A percentile compares a stretch with the other conserved stretches of the same genome.
These are phyloP conservation scores for Cataglyphis livida DNA, from an alignment of 2,888 invertebrate species.

Conservation along the genomic window DNA sequence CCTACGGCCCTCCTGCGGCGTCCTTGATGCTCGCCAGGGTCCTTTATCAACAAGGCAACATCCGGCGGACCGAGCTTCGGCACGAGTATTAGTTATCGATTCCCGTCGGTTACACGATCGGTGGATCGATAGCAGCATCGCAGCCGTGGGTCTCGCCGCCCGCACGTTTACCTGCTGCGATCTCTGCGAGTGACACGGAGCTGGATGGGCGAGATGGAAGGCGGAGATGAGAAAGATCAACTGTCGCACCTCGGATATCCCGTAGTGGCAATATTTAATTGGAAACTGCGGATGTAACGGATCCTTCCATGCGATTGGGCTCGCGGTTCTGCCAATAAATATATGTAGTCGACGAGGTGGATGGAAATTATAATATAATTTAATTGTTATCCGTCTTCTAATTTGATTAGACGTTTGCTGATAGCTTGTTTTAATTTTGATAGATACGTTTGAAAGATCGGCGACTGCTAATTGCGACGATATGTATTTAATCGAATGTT, in stretches of 20 bases:
- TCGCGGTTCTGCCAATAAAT: constrained; percentile 14
- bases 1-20: constrained; percentile 58
- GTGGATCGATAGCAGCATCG: constrained; percentile 38
- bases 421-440: neutral
- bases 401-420: neutral
- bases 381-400: neutral
- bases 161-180: constrained; percentile 43
- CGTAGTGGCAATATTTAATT: constrained; percentile 49
- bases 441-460: neutral
- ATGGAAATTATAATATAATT: constrained; percentile 7
- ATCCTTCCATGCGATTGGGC: neutral
- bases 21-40: constrained; percentile 65
- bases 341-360: neutral
- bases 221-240: constrained; percentile 53
- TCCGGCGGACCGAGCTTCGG: constrained; percentile 61
- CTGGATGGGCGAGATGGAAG: constrained; percentile 15
- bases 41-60: constrained; percentile 76
- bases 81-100: constrained; percentile 79
- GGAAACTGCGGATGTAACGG: constrained; percentile 33
- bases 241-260: constrained; percentile 48
- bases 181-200: constrained; percentile 54
- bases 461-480: neutral
- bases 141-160: constrained; percentile 24
- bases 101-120: constrained; percentile 64
- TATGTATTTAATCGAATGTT: neutral